Evolutionary conservation across 35 echinoderm and acorn worm genomes (phyloP), one percentile per base, ranked within the genome.

Genomic region (Heliocidaris erythrogramma): DNA sequence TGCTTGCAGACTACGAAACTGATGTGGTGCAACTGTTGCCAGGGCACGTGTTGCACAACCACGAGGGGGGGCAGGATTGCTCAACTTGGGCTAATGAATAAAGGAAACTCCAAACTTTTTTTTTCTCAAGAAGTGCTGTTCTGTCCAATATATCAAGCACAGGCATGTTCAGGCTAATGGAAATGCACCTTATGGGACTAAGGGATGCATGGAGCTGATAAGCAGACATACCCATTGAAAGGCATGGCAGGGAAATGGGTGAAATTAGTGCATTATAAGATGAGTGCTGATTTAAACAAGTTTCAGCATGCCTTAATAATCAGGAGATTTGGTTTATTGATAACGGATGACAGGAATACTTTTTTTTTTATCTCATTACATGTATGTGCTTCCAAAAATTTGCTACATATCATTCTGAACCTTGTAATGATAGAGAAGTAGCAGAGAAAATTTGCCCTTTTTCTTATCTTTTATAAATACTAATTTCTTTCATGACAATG

Each of bases 201-300:
- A 78, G 65, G 65, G 65, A 78, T 78, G 65, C 65, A n/a, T 78
- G 7, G 14, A 78, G 65, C 65, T 78, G 65, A 78, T 78, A 78
- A 78, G 65, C 7, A 21, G 65, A 78, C 65, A 78, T 21, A 27
- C 65, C 65, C 65, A 78, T 78, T 78, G 65, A 78, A 78, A 78
- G 21, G 65, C 21, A 78, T 78, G 27, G 18, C 27, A n/a, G 65
- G 65, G 17, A 78, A 18, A n/a, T 21, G 7, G 13, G 65, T 78
- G 65, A 78, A 78, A 78, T 78, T 42, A 42, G 0, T 78, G 65
- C 65, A 78, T 78, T 78, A 27, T 27, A 78, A 78, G 65, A 78
- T 18, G 65, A 78, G 65, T 78, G 65, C 65, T 78, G 65, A 78
- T 78, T 78, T 24, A 78, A 78, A 78, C 65, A 78, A 78, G 65